phyloP scores from a whole-genome alignment of 2,113 vertebrate species.

The Pangasianodon gigas region DNA sequence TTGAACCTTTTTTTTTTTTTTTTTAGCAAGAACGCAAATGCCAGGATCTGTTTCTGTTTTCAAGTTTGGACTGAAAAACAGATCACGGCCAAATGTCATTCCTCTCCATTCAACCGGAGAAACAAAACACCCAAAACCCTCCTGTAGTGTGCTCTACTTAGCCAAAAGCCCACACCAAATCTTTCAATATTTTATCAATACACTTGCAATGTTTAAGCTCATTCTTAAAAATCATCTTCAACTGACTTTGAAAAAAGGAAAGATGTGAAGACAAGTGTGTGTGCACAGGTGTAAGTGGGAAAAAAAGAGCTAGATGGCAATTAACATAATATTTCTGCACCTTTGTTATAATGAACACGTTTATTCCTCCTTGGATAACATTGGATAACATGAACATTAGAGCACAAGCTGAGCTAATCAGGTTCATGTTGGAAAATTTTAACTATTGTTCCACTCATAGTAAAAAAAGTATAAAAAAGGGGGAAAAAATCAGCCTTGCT shows the following conservation, averaged over 20 bases:
- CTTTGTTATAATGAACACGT: background rate
- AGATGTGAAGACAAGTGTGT: background rate
- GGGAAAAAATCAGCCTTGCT: constrained; percentile 25
- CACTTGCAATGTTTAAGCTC: background rate
- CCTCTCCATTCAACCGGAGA: constrained; percentile 9
- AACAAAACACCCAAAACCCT: background rate
- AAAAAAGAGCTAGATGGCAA: background rate
- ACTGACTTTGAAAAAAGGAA: background rate
- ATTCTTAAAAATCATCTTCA: background rate
- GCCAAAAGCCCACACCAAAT: background rate
- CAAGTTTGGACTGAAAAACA: constrained; percentile 33
- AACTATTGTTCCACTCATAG: background rate
- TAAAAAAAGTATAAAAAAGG: background rate
- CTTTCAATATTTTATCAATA: background rate
- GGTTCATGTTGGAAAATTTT: background rate
- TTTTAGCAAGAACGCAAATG: background rate
- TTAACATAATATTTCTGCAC: background rate
- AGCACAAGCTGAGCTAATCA: background rate
- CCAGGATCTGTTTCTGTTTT: constrained; percentile 46
- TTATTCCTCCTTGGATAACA: background rate
- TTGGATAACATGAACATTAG: background rate
- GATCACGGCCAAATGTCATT: constrained; percentile 48
- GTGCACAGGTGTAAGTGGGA: background rate
- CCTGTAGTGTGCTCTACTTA: background rate
- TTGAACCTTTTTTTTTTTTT: background rate